Conservation (phyloP, 2,888 invertebrate genomes). For the Ormyrus thymus region DNA sequence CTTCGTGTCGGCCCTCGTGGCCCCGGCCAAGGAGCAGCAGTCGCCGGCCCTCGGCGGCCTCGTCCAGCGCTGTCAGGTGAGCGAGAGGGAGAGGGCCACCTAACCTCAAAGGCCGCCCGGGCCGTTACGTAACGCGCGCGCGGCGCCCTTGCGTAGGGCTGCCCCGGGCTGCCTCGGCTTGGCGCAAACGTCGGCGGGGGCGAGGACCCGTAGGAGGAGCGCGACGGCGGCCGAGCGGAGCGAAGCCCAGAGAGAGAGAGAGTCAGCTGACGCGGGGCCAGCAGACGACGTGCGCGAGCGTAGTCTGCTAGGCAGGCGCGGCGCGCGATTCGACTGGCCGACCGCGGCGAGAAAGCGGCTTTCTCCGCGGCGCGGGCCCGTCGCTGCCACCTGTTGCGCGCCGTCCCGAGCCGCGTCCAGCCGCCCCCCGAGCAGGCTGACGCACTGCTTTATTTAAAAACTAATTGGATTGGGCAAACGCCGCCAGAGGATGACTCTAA, state of each 20-base stretch:
- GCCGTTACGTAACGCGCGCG: not conserved
- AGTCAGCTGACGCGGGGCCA: not conserved
- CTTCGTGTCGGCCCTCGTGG: not conserved
- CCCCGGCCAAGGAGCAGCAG: conserved; percentile 73
- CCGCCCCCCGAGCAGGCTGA: too few species aligned
- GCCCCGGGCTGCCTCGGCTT: not conserved
- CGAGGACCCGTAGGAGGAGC: too few species aligned
- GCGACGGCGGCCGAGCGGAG: not conserved
- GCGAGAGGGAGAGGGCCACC: not conserved
- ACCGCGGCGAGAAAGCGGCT: conserved; percentile 13
- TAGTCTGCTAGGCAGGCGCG: conserved; percentile 30
- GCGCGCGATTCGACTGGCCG: not conserved
- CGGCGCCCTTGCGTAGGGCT: not conserved
- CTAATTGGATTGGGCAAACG: too few species aligned
- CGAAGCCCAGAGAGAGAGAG: too few species aligned
- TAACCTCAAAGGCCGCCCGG: too few species aligned
- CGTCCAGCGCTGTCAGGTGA: conserved; percentile 75
- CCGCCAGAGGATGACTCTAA: not conserved
- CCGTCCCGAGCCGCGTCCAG: too few species aligned
- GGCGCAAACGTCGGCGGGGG: too few species aligned
- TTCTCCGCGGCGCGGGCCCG: not conserved
- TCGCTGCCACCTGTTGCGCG: too few species aligned
- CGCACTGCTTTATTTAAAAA: too few species aligned
- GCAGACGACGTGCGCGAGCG: conserved; percentile 30
- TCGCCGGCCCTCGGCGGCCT: conserved; percentile 72